Evolutionary conservation across 2,888 invertebrate species (phyloP).

Genomic region (Lasioglossum calceatum): DNA sequence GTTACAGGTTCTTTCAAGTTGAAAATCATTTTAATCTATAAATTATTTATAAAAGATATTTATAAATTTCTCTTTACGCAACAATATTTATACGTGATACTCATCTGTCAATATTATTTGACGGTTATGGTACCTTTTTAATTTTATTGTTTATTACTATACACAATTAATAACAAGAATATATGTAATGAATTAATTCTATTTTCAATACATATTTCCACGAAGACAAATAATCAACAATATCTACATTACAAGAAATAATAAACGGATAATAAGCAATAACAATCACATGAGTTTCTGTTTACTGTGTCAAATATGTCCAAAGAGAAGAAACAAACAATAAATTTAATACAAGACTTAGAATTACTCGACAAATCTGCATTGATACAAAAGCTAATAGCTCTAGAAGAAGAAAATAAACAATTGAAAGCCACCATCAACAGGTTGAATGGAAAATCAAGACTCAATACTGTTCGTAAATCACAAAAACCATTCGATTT

Average conservation of each 20-base stretch:
- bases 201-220: background rate
- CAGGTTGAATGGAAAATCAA: constrained; percentile 79
- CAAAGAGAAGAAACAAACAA: constrained; percentile 2
- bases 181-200: background rate
- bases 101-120: background rate
- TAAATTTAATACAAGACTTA: constrained; percentile 23
- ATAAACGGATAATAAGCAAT: background rate
- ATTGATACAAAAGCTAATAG: constrained; percentile 89
- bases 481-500: constrained; percentile 88
- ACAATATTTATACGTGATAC: background rate
- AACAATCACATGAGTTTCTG: background rate
- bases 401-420: constrained; percentile 86
- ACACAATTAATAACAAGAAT: background rate
- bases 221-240: background rate
- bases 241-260: background rate
- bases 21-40: background rate
- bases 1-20: background rate
- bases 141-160: background rate
- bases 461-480: constrained; percentile 37
- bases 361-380: constrained; percentile 83
- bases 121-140: background rate
- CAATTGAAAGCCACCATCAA: background rate
- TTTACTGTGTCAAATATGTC: background rate
- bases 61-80: background rate
- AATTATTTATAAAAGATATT: background rate